phyloP scores from a whole-genome alignment of 2,888 invertebrate genomes.

The Aplocera efformata region DNA sequence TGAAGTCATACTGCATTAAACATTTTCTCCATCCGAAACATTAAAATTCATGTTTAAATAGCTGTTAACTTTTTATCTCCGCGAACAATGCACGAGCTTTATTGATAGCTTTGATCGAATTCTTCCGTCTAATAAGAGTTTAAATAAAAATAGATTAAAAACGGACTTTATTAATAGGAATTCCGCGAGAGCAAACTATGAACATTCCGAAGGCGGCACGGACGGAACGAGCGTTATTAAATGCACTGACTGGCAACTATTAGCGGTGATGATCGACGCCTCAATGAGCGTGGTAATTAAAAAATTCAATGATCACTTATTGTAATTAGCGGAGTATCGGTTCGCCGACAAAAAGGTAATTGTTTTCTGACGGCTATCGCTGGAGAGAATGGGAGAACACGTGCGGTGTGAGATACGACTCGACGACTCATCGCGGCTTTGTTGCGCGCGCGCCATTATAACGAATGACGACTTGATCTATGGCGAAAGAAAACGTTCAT shows the following conservation, averaged over 20 bases:
- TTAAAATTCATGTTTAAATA: conserved; percentile 53
- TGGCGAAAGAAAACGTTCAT: not conserved
- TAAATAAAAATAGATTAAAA: conserved; percentile 42
- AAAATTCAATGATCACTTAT: conserved; percentile 76
- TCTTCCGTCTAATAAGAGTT: conserved; percentile 24
- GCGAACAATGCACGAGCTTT: conserved; percentile 31
- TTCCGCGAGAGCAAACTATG: conserved; percentile 65
- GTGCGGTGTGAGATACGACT: conserved; percentile 37
- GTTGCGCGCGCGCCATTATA: conserved; percentile 17
- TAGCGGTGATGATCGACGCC: conserved; percentile 64
- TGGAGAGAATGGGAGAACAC: conserved; percentile 45
- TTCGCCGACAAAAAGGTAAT: conserved; percentile 72
- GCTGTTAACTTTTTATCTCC: conserved; percentile 46
- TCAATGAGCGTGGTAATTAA: conserved; percentile 74
- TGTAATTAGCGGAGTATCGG: conserved; percentile 73
- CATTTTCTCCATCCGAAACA: conserved; percentile 43
- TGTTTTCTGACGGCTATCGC: conserved; percentile 70
- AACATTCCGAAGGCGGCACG: conserved; percentile 46
- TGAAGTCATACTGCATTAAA: conserved; percentile 47
- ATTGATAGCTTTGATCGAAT: conserved; percentile 33
- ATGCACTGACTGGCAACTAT: conserved; percentile 77
- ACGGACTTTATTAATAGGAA: conserved; percentile 59
- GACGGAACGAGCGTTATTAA: conserved; percentile 57
- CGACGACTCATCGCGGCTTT: conserved; percentile 17
- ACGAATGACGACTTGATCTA: conserved; percentile 9